Evolutionary conservation across 2,888 invertebrate species (phyloP).

Genomic region (Sipha maydis): DNA sequence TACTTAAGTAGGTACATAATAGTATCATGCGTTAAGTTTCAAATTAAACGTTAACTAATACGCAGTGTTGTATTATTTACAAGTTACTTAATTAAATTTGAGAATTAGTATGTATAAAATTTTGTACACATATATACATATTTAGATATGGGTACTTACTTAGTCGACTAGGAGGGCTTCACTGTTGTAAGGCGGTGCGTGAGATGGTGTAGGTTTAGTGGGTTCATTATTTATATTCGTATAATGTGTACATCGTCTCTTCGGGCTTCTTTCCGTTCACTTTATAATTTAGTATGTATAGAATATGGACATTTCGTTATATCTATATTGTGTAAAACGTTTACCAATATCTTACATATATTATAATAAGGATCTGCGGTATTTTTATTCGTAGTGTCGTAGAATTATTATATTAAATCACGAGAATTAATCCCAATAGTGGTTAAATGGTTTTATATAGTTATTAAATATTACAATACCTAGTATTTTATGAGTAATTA

Average conservation of each 20-base stretch:
- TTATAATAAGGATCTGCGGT: not conserved
- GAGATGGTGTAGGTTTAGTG: not conserved
- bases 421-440: not conserved
- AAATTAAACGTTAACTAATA: not conserved
- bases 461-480: too few species aligned
- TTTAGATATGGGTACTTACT: not conserved
- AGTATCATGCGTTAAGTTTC: not conserved
- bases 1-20: not conserved
- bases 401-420: not conserved
- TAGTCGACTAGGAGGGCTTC: conserved; percentile 7
- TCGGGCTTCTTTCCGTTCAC: conserved; percentile 4
- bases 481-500: too few species aligned
- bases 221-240: not conserved
- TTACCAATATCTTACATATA: not conserved
- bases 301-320: not conserved
- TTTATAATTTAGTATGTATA: not conserved
- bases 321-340: not conserved
- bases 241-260: not conserved
- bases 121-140: not conserved
- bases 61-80: not conserved
- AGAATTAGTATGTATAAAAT: not conserved
- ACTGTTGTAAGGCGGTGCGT: not conserved
- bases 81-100: conserved; percentile 6
- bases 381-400: not conserved
- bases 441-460: too few species aligned